Evolutionary conservation across 1,140 invertebrate species (phyloP), one percentile per base, ranked within the genome.

Genomic region (Tyrophagus putrescentiae): DNA sequence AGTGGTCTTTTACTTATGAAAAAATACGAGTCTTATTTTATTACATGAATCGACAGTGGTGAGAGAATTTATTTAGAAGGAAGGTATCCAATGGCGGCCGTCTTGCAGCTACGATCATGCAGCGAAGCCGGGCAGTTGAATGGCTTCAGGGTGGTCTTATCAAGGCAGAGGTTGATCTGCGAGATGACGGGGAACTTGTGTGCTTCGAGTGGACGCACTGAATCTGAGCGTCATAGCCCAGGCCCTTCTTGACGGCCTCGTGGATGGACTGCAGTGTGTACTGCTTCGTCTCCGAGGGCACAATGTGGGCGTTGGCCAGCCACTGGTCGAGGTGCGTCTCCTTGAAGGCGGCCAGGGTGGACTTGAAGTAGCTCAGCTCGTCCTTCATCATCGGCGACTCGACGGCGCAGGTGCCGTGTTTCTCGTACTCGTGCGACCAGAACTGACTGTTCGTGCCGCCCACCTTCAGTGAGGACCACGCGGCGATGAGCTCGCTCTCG

Each of bases 401-500:
- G 27, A 48, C 48, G 9, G 64, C 64, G 57, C 64, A 65, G 3
- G 64, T 65, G 9, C 64, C 64, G 29, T 65, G 64, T 54, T 63
- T 65, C 7, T 21, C 42, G 60, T 62, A 65, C 45, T 65, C 63
- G 32, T 65, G 64, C 7, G 63, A 32, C 64, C 64, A 65, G 36
- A 65, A 65, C 2, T 60, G 9, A 45, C 62, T 64, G 25, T 33
- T 34, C 13, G 25, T 31, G n/a, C 50, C 61, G 7, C 25, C 36
- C 2, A 31, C 18, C 23, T 57, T 61, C 16, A 65, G 28, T 4
- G 57, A 44, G 9, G 28, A 6, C 64, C 64, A 65, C 44, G 56
- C 45, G 34, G 3, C n/a, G 16, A 59, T n/a, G 18, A 65, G 45
- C 13, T 65, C 42, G 4, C 31, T 3, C 11, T 56, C 23, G 27